Conservation (phyloP, 2,113 vertebrate species). For the Mandrillus leucophaeus region DNA sequence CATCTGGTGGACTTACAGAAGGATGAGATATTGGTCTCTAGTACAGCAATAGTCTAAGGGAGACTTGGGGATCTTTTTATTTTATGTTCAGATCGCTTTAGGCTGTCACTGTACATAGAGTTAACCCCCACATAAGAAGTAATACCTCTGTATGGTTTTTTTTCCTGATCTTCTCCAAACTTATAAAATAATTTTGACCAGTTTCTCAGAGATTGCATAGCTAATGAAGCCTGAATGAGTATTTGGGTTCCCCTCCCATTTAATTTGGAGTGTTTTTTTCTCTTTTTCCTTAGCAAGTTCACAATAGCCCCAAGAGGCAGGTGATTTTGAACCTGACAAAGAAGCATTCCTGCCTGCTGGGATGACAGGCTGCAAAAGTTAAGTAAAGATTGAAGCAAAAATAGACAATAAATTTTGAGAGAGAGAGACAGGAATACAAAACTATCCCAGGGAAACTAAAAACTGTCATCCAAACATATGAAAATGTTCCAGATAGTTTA, state of each 20-base stretch:
- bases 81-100: fast-evolving
- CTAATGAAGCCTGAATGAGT: not conserved
- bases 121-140: not conserved
- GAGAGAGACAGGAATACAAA: not conserved
- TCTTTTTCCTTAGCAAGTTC: not conserved
- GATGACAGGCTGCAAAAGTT: not conserved
- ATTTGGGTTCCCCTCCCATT: fast-evolving
- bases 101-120: fast-evolving
- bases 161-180: not conserved
- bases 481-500: constrained; percentile 65
- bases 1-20: not conserved
- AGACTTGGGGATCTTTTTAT: not conserved
- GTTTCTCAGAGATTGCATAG: not conserved
- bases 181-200: not conserved
- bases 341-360: not conserved
- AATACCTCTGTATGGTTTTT: not conserved
- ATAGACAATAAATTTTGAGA: not conserved
- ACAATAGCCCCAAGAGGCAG: not conserved
- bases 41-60: too few species aligned
- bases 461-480: constrained; percentile 58
- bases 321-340: constrained; percentile 17
- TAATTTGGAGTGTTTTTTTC: not conserved
- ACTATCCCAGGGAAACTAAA: constrained; percentile 49
- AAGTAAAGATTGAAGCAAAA: not conserved
- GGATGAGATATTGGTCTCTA: fast-evolving